A percentile compares a stretch with the other conserved stretches of the same genome.
Evolutionary conservation across 2,113 vertebrate genomes (phyloP).

Genomic region (Enhydra lutris): DNA sequence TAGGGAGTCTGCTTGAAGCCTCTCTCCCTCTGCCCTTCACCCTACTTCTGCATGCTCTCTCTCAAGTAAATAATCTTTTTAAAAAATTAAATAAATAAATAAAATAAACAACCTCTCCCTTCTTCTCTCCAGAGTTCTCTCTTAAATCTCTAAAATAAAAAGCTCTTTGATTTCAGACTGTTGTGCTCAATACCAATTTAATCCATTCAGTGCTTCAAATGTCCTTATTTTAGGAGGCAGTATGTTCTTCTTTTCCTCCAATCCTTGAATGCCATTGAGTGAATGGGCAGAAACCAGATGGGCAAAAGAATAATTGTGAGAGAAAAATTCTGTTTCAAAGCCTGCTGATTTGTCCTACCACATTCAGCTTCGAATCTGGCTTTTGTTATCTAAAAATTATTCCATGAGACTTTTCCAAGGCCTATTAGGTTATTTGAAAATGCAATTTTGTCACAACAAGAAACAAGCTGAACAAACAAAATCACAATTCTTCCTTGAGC

Average conservation of each 20-base stretch:
- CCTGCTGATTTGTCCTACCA: neutral
- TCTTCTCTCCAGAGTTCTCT: neutral
- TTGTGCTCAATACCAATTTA: neutral
- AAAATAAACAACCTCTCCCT: neutral
- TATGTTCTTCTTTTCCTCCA: neutral
- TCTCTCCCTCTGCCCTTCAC: neutral
- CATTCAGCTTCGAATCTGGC: neutral
- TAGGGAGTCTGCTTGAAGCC: neutral
- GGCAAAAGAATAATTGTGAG: neutral
- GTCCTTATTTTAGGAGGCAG: neutral
- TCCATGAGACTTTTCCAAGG: neutral
- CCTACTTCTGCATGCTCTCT: neutral
- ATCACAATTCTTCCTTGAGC: neutral
- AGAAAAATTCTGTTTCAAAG: neutral
- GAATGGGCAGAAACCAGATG: neutral
- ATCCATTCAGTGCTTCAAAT: neutral
- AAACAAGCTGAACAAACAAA: neutral
- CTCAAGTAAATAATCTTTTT: neutral
- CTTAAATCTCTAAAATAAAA: neutral
- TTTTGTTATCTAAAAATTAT: neutral
- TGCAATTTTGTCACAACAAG: neutral
- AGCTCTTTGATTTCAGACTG: neutral
- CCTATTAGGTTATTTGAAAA: neutral
- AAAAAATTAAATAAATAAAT: neutral
- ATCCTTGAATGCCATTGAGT: neutral